A percentile compares a stretch with the other conserved stretches of the same genome.
These are phyloP conservation scores for Malurus leucopterus DNA, from an alignment of 2,797 vertebrate species.

Conservation along the genomic window DNA sequence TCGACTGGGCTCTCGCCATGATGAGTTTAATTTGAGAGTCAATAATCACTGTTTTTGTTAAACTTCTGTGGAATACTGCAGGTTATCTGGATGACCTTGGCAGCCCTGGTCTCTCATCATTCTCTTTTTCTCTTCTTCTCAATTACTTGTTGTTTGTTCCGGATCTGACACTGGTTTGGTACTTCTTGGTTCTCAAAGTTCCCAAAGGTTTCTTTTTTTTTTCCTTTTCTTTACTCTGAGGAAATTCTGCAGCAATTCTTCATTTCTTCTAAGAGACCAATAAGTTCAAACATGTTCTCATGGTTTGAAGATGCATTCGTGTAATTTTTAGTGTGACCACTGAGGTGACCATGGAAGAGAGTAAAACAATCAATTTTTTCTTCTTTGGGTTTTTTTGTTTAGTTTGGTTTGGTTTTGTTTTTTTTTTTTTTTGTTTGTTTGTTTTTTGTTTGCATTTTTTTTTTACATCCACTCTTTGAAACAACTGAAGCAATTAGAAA, in stretches of 20 bases:
- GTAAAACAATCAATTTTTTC: background rate
- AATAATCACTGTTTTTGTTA: background rate
- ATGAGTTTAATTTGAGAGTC: background rate
- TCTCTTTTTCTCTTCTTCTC: background rate
- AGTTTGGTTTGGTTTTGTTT: too few relatives aligned
- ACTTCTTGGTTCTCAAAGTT: background rate
- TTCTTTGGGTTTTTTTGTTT: background rate
- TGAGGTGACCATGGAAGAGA: background rate
- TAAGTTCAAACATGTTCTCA: background rate
- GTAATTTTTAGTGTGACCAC: background rate
- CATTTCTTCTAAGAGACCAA: background rate
- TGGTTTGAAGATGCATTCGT: background rate
- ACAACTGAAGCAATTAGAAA: background rate
- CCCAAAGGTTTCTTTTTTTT: background rate
- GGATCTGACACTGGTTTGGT: background rate
- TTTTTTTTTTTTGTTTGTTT: too few relatives aligned
- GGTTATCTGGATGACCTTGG: background rate
- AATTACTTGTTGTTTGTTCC: background rate
- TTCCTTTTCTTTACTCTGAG: background rate
- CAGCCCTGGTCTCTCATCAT: background rate
- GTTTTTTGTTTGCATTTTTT: background rate
- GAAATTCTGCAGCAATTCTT: background rate
- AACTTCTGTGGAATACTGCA: background rate
- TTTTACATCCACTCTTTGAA: background rate
- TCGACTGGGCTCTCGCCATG: background rate